Conservation (phyloP, 2,113 vertebrate species). For the Irena cyanogastra region DNA sequence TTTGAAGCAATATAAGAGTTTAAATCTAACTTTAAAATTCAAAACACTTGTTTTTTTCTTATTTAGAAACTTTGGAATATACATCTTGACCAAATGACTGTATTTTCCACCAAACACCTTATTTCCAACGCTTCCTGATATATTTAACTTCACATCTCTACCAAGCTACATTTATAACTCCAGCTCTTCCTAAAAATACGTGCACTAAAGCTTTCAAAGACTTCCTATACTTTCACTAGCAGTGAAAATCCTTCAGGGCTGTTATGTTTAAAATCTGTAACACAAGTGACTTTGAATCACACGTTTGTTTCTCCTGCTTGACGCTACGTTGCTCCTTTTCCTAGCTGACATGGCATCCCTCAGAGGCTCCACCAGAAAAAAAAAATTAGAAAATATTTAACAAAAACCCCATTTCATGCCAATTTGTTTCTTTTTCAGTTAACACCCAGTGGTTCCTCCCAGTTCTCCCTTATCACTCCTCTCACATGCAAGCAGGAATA, state of each 20-base stretch:
- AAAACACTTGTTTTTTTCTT: not conserved
- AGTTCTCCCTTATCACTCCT: not conserved
- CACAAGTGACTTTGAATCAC: not conserved
- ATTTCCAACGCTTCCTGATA: not conserved
- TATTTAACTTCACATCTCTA: not conserved
- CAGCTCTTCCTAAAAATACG: not conserved
- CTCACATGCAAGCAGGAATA: not conserved
- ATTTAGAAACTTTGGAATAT: not conserved
- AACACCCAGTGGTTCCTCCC: not conserved
- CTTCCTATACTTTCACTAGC: constrained; percentile 37
- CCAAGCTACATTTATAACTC: not conserved
- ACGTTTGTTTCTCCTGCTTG: constrained; percentile 5
- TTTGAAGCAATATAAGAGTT: not conserved
- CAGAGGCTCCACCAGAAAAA: not conserved
- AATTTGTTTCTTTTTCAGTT: not conserved
- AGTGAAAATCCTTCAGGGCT: constrained; percentile 26
- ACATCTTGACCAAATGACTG: not conserved
- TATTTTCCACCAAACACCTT: not conserved
- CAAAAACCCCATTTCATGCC: not conserved
- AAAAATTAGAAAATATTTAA: not conserved
- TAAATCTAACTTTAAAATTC: not conserved
- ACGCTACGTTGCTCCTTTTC: constrained; percentile 39
- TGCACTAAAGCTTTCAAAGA: not conserved
- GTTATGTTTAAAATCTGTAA: not conserved
- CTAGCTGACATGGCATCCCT: constrained; percentile 28